These are phyloP conservation scores for Mastomys coucha DNA, from an alignment of 2,113 vertebrate species.

Conservation along the genomic window DNA sequence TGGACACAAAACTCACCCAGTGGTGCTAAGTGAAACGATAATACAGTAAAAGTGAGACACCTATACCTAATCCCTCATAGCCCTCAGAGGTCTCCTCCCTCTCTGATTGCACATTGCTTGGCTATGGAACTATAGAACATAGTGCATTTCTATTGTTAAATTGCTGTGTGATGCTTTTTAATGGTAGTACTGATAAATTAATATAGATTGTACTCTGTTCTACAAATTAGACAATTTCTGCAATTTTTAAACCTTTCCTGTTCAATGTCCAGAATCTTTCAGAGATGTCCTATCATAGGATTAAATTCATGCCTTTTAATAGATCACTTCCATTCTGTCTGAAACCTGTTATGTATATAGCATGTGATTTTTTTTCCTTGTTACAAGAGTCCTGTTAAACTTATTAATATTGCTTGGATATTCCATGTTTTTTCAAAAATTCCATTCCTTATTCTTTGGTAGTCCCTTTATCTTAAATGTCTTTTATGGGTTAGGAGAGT, in stretches of 20 bases:
- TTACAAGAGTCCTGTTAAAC: background rate
- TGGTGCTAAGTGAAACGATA: background rate
- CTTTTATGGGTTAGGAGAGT: background rate
- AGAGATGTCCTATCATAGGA: background rate
- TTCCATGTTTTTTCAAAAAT: background rate
- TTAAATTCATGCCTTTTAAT: slow-evolving; percentile 18
- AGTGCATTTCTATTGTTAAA: slow-evolving; percentile 14
- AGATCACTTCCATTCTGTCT: background rate
- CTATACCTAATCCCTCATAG: slow-evolving; percentile 1
- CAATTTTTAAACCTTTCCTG: background rate
- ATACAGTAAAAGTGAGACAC: background rate
- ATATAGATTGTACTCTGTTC: background rate
- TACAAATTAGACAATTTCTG: slow-evolving; percentile 29
- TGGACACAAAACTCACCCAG: background rate
- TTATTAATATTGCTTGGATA: background rate
- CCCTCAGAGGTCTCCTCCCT: background rate
- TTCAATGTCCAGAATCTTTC: background rate
- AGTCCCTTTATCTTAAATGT: background rate
- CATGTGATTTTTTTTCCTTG: slow-evolving; percentile 21
- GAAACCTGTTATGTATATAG: background rate
- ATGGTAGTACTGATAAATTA: background rate
- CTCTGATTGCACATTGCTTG: background rate
- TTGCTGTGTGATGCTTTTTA: background rate
- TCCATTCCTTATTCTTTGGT: background rate
- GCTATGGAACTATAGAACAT: background rate